Evolutionary conservation across 2,797 vertebrate species (phyloP).

Genomic region (Morelia viridis): DNA sequence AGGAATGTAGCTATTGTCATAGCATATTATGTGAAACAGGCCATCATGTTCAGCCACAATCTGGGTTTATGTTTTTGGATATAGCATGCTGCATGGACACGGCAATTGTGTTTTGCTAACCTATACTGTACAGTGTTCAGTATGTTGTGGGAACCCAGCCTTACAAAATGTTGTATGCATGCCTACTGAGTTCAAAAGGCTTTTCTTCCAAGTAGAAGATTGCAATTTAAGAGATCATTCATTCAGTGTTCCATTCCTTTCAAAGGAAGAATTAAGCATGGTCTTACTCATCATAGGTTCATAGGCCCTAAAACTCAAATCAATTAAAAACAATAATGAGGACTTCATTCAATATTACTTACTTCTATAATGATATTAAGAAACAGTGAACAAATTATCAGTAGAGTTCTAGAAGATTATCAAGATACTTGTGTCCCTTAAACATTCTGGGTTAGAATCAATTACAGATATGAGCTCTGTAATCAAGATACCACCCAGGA

Average conservation of each 20-base stretch:
- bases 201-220: background rate
- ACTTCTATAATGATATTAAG: background rate
- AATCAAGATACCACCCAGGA: background rate
- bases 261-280: background rate
- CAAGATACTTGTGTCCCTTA: background rate
- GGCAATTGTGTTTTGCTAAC: background rate
- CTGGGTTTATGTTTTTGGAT: background rate
- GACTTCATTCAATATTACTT: background rate
- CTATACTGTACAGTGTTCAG: background rate
- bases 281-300: background rate
- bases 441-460: background rate
- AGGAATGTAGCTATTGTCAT: background rate
- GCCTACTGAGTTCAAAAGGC: background rate
- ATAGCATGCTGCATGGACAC: background rate
- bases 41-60: background rate
- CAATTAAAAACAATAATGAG: background rate
- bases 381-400: background rate
- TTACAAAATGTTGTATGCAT: background rate
- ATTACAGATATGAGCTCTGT: background rate
- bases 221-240: background rate
- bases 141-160: background rate
- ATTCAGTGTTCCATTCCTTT: background rate
- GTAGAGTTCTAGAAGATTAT: background rate
- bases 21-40: background rate
- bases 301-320: background rate